Evolutionary conservation across 2,888 invertebrate genomes (phyloP), one percentile per base, ranked within the genome.

Genomic region (Leucozona laternaria): DNA sequence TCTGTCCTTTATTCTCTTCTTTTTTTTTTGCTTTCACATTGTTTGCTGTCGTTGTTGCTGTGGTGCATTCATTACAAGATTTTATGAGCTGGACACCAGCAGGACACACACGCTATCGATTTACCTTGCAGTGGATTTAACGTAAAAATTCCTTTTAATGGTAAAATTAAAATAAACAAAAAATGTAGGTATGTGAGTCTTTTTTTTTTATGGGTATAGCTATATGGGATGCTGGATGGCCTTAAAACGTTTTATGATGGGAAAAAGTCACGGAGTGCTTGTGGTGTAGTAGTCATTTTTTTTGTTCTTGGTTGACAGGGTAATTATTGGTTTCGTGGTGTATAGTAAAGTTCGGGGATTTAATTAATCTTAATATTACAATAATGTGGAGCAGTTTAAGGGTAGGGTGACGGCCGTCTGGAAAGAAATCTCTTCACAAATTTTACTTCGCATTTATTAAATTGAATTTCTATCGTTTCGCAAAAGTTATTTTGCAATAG

Each of bases 51-150:
- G 10, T 55, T 13, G 37, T 20, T 17, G 11, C 11, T 17, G 17
- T 15, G 34, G 22, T 40, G 40, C 37, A 62, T 62, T 75, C 62
- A 75, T 75, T 75, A 50, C 15, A 60, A 53, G 28, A 17, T 53
- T 62, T 62, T 73, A 48, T 60, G 62, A 13, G 37, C 28, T 64
- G 45, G 45, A 62, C 43, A 64, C 43, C 43, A 64, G 28, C 62
- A 62, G 43, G 43, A 31, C 31, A 6, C 31, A 28, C n/a, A 62
- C 4, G 20, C 15, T 60, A 20, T 40, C 62, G 43, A 62, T 60
- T 48, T 34, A 73, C 62, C 62, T 62, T 62, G 50, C 34, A 48
- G 25, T 60, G 48, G 22, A 15, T 45, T 60, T n/a, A 43, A 17
- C 25, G 11, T 34, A 13, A 37, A 60, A 60, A 45, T 31, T 11